These are phyloP conservation scores for Cordilura impudica DNA, from an alignment of 2,888 invertebrate genomes.

Conservation along the genomic window DNA sequence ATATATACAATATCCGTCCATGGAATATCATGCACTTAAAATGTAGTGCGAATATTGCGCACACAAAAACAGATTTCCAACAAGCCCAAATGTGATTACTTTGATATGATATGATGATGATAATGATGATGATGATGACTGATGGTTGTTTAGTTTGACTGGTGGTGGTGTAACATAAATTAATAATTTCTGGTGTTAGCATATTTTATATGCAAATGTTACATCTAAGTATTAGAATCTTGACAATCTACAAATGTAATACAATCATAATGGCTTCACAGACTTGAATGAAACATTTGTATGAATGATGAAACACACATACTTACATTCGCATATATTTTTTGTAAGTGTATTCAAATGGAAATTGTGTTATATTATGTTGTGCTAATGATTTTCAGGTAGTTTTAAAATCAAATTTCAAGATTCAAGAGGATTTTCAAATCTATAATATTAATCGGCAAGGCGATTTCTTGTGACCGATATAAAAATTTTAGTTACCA, in stretches of 20 bases:
- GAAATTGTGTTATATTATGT: too few species aligned
- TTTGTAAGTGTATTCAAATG: too few species aligned
- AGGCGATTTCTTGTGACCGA: too few species aligned
- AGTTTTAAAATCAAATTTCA: too few species aligned
- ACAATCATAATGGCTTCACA: slow-evolving; percentile 54
- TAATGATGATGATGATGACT: background rate
- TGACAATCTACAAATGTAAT: slow-evolving; percentile 37
- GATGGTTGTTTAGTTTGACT: slow-evolving; percentile 28
- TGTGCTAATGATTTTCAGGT: too few species aligned
- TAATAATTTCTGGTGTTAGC: slow-evolving; percentile 58
- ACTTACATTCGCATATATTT: background rate
- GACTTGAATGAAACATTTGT: slow-evolving; percentile 26
- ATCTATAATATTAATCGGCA: too few species aligned
- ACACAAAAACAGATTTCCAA: slow-evolving; percentile 20
- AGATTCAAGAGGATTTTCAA: too few species aligned
- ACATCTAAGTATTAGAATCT: background rate
- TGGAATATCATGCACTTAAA: background rate
- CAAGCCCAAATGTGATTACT: slow-evolving; percentile 39
- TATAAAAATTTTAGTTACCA: too few species aligned
- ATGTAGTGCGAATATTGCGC: slow-evolving; percentile 30
- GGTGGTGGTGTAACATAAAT: slow-evolving; percentile 52
- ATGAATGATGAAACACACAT: background rate
- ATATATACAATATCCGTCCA: slow-evolving; percentile 17
- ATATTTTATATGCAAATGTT: slow-evolving; percentile 51
- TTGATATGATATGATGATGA: slow-evolving; percentile 21